A percentile compares a stretch with the other conserved stretches of the same genome.
Conservation (phyloP, 2,888 invertebrate genomes). For the Nebria salina region DNA sequence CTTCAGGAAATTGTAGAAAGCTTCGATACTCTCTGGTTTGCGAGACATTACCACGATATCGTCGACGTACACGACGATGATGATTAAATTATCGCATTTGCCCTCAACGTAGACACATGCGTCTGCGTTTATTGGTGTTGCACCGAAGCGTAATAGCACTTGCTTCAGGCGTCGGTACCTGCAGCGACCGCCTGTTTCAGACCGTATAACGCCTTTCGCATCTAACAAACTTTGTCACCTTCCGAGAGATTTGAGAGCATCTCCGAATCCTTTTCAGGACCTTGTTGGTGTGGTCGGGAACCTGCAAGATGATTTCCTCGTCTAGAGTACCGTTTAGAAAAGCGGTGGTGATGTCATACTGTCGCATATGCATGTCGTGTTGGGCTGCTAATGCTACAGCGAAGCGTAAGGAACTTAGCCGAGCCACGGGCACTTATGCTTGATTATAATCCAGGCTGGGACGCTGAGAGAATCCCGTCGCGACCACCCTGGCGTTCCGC, state of each 20-base stretch:
- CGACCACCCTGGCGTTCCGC: conserved; percentile 48
- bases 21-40: too few relatives aligned
- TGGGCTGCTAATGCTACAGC: too few relatives aligned
- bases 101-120: too few relatives aligned
- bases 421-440: conserved; percentile 48
- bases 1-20: too few relatives aligned
- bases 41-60: too few relatives aligned
- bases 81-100: too few relatives aligned
- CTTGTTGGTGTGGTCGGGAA: not conserved
- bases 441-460: conserved; percentile 47
- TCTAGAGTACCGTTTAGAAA: conserved; percentile 46
- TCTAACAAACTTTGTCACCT: not conserved
- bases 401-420: too few relatives aligned
- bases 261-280: not conserved
- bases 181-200: conserved; percentile 17
- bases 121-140: too few relatives aligned
- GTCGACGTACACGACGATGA: too few relatives aligned
- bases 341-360: conserved; percentile 33
- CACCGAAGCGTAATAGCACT: not conserved
- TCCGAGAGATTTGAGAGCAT: not conserved
- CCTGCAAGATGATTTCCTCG: conserved; percentile 21
- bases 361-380: conserved; percentile 20
- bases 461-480: conserved; percentile 48
- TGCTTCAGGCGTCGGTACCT: not conserved
- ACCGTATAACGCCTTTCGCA: conserved; percentile 8